These are phyloP conservation scores for Spea bombifrons DNA, from an alignment of 2,113 vertebrate species.

Conservation along the genomic window DNA sequence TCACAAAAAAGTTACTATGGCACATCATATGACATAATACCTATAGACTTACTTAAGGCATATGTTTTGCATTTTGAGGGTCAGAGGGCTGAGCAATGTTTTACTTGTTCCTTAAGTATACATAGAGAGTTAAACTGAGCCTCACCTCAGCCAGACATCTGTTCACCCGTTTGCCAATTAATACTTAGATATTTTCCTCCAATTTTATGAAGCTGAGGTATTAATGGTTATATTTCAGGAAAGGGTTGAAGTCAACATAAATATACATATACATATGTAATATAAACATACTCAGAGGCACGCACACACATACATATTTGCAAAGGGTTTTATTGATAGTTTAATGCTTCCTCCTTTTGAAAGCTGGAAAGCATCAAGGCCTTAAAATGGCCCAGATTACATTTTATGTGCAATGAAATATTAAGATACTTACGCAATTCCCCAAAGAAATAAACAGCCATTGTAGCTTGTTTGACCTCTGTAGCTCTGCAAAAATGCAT, in stretches of 20 bases:
- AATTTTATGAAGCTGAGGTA: too few species aligned
- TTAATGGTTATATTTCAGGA: too few species aligned
- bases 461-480: constrained; percentile 42
- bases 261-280: not conserved
- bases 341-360: constrained; percentile 11
- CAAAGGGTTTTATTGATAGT: not conserved
- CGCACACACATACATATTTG: not conserved
- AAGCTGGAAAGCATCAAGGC: not conserved
- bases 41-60: too few species aligned
- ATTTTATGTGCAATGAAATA: constrained; percentile 38
- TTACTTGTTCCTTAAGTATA: too few species aligned
- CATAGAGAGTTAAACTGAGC: too few species aligned
- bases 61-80: too few species aligned
- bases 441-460: constrained; percentile 36
- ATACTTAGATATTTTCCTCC: too few species aligned
- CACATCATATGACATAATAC: too few species aligned
- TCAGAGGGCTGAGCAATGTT: too few species aligned
- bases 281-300: not conserved
- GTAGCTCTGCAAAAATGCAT: constrained; percentile 38
- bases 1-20: too few species aligned
- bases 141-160: too few species aligned
- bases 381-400: constrained; percentile 22
- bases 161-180: too few species aligned
- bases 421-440: constrained; percentile 40
- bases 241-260: not conserved